Evolutionary conservation across 2,797 vertebrate species (phyloP), one percentile per base, ranked within the genome.

Genomic region (Spheniscus humboldti): DNA sequence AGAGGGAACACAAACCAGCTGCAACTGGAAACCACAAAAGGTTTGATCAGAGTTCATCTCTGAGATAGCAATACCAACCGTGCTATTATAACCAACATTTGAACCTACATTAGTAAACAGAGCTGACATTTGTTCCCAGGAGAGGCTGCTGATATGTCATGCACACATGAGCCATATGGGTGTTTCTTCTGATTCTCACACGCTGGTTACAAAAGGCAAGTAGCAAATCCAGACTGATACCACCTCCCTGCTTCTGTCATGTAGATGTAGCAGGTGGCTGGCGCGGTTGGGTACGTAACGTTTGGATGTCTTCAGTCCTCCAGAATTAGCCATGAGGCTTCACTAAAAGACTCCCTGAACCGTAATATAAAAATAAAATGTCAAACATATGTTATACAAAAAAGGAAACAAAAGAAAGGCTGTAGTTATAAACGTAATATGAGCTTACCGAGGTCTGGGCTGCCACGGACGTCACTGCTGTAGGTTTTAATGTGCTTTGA

Each of bases 391-490:
- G 62, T 57, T n/a, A 59, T 50, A 94, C 87, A 85, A 86, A 96
- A 93, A 96, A 95, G 94, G 97, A 97, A 96, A 91, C 86, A 96
- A 96, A 97, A 95, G 95, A 82, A 82, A 90, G 88, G 47, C 72
- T 82, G 45, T 47, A 75, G 88, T 71, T 76, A 48, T 79, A 94
- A 94, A 86, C 0, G 96, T 92, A 96, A 97, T 18, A 22, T 74
- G 97, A 98, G 94, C 92, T 93, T 92, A 31, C 63, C 30, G 18
- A 67, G 63, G 73, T 81, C 86, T 45, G 10, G 64, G 69, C 84
- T 95, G 92, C 86, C 85, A 91, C 0, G 0, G 69, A 71, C 43
- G 20, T 94, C 92, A 88, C 79, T 71, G 60, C 67, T 90, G 41
- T 56, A 87, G 71, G 75, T 92, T 98, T 97, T 88, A 95, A 88